Percentiles rank a stretch among this genome's conserved stretches.
Conservation (phyloP, 1,140 invertebrate species). For the Drosophila ironensis region DNA sequence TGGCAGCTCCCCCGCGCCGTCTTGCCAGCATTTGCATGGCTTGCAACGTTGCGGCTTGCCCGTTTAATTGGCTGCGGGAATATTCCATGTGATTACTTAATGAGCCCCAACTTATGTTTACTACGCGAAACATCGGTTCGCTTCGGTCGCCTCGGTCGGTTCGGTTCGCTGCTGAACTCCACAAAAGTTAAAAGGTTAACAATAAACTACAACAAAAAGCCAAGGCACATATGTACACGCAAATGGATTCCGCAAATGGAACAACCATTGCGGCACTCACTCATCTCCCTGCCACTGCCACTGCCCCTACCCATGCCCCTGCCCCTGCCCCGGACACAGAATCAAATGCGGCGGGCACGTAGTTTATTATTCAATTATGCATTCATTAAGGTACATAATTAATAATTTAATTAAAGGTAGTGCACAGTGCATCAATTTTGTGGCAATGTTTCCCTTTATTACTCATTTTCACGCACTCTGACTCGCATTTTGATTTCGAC, state of each 20-base stretch:
- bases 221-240: neutral
- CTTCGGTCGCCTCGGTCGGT: conserved; percentile 27
- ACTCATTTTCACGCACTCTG: conserved; percentile 49
- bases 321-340: neutral
- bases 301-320: neutral
- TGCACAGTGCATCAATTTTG: conserved; percentile 58
- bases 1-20: too few relatives aligned
- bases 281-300: neutral
- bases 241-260: conserved; percentile 17
- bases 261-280: conserved; percentile 25
- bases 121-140: conserved; percentile 46
- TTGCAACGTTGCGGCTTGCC: conserved; percentile 58
- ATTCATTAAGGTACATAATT: conserved; percentile 75
- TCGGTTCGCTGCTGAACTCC: conserved; percentile 25
- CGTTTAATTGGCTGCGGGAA: conserved; percentile 78
- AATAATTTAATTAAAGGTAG: conserved; percentile 75
- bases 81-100: conserved; percentile 79
- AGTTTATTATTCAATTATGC: conserved; percentile 78
- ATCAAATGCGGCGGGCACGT: conserved; percentile 34
- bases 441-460: conserved; percentile 52
- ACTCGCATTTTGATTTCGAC: neutral
- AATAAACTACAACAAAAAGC: conserved; percentile 10
- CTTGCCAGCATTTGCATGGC: too few relatives aligned
- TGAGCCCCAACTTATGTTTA: conserved; percentile 73
- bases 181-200: conserved; percentile 75